phyloP scores from a whole-genome alignment of 2,888 invertebrate genomes.

The Metopia argyrocephala region DNA sequence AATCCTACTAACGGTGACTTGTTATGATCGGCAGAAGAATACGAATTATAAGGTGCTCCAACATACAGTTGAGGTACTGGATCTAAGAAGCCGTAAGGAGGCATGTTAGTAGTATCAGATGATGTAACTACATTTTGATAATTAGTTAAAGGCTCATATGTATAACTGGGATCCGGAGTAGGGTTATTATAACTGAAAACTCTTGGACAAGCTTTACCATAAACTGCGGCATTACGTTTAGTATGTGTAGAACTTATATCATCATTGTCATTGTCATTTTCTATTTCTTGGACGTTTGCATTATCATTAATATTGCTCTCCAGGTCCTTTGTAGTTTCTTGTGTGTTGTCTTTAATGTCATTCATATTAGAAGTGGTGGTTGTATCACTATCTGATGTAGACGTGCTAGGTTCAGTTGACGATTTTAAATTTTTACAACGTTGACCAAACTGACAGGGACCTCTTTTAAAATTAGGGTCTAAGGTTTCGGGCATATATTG shows the following conservation, averaged over 20 bases:
- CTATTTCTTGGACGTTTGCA: not conserved
- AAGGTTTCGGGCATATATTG: constrained; percentile 77
- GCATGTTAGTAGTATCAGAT: not conserved
- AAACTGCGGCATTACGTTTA: constrained; percentile 62
- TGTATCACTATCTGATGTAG: not conserved
- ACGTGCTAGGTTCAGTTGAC: not conserved
- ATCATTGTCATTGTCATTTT: not conserved
- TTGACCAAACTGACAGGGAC: constrained; percentile 73
- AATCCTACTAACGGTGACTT: not conserved
- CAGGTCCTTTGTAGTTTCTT: not conserved
- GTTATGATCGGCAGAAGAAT: constrained; percentile 29
- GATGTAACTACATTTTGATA: not conserved
- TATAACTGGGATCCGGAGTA: constrained; percentile 33
- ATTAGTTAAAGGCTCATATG: constrained; percentile 9
- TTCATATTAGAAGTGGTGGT: not conserved
- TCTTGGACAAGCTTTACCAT: constrained; percentile 29
- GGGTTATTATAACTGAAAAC: not conserved
- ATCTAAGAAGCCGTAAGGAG: constrained; percentile 38
- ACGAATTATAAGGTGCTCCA: constrained; percentile 62
- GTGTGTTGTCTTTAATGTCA: not conserved
- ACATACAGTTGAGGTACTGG: constrained; percentile 69
- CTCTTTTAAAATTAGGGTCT: constrained; percentile 72
- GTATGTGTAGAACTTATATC: constrained; percentile 25
- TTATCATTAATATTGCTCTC: not conserved
- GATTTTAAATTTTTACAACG: not conserved